Evolutionary conservation across 2,113 vertebrate genomes (phyloP).

Genomic region (Gasterosteus nipponicus): DNA sequence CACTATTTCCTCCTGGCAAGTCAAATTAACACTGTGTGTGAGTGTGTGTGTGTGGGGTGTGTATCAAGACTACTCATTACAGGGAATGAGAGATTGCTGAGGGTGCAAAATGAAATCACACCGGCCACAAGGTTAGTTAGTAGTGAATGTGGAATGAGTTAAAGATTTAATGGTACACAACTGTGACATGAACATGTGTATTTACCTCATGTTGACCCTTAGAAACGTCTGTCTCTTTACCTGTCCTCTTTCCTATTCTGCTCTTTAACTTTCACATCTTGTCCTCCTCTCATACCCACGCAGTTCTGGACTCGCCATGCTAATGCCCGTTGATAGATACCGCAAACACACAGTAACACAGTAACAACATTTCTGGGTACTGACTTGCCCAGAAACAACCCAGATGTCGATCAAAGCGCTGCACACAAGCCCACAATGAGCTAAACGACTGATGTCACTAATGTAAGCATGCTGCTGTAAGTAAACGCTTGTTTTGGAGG

Average conservation of each 20-base stretch:
- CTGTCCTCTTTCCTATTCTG: constrained; percentile 13
- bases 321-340: not conserved
- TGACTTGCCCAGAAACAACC: not conserved
- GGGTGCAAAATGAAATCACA: constrained; percentile 60
- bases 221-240: not conserved
- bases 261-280: not conserved
- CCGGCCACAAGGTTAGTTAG: constrained; percentile 48
- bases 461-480: constrained; percentile 1
- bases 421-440: not conserved
- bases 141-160: constrained; percentile 25
- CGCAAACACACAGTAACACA: not conserved
- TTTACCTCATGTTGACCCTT: constrained; percentile 27
- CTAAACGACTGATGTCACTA: not conserved
- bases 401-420: not conserved
- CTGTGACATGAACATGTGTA: constrained; percentile 47
- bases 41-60: constrained; percentile 8
- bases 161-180: constrained; percentile 34
- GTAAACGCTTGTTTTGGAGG: constrained; percentile 6
- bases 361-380: not conserved
- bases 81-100: constrained; percentile 54
- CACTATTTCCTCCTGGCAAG: constrained; percentile 76
- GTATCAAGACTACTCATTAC: constrained; percentile 39
- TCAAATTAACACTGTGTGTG: constrained; percentile 66
- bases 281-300: not conserved
- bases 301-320: not conserved